These are phyloP conservation scores for Pogonognathellus flavescens DNA, from an alignment of 1,140 invertebrate species.

Conservation along the genomic window DNA sequence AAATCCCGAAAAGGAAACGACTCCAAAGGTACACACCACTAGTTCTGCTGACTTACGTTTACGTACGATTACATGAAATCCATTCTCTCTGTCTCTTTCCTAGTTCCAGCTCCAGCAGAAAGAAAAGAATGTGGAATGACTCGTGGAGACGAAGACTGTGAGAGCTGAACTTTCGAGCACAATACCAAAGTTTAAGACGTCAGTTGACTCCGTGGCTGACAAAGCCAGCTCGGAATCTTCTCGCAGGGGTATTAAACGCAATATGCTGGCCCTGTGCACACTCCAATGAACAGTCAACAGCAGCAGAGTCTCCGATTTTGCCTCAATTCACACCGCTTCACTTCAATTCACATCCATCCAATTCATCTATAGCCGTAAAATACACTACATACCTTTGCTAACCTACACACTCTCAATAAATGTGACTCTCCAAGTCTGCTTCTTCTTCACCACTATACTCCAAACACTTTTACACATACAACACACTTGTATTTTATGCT, in stretches of 20 bases:
- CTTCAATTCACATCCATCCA: conserved; percentile 48
- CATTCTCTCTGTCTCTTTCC: too few relatives aligned
- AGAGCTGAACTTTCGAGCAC: conserved; percentile 14
- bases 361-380: conserved; percentile 20
- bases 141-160: background rate
- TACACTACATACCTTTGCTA: background rate
- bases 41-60: too few relatives aligned
- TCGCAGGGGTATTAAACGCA: conserved; percentile 29
- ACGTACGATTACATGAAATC: too few relatives aligned
- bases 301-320: conserved; percentile 22
- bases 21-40: too few relatives aligned
- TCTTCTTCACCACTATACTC: background rate
- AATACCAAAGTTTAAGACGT: conserved; percentile 43
- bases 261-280: conserved; percentile 42
- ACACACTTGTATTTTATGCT: background rate
- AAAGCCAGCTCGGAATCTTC: conserved; percentile 33
- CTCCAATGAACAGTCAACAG: conserved; percentile 48
- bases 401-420: too few relatives aligned
- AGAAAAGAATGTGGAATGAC: background rate
- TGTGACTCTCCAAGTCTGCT: background rate
- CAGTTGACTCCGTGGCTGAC: conserved; percentile 29
- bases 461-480: background rate
- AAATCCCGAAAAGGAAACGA: too few relatives aligned
- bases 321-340: conserved; percentile 45
- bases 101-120: too few relatives aligned